Conservation (phyloP, 2,888 invertebrate species). For the Coenonympha arcania region DNA sequence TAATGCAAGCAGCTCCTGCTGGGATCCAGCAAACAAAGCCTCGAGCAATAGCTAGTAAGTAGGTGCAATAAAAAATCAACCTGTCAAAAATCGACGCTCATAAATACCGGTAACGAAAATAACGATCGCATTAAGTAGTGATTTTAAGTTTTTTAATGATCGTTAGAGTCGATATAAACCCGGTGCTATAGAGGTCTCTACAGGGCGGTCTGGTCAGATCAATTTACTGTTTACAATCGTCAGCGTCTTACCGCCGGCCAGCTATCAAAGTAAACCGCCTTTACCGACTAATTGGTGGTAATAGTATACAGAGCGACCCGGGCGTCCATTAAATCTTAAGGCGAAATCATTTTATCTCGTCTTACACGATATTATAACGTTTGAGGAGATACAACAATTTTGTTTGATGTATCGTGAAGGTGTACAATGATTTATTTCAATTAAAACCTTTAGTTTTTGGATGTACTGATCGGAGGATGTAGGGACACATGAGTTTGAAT, state of each 20-base stretch:
- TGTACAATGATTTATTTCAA: background rate
- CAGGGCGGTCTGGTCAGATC: conserved; percentile 58
- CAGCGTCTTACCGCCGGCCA: conserved; percentile 38
- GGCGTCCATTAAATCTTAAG: conserved; percentile 32
- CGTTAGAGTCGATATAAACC: conserved; percentile 17
- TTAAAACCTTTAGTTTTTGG: too few relatives aligned
- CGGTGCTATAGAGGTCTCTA: conserved; percentile 23
- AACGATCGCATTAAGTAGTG: conserved; percentile 2
- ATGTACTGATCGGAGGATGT: too few relatives aligned
- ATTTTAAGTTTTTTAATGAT: conserved; percentile 9
- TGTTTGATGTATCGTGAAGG: conserved; percentile 1
- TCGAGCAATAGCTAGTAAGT: background rate
- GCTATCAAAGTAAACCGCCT: conserved; percentile 61
- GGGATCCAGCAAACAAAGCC: too few relatives aligned
- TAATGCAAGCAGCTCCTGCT: too few relatives aligned
- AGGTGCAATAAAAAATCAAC: background rate
- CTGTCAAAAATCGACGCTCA: background rate
- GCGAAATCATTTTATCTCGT: conserved; percentile 23
- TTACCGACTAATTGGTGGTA: conserved; percentile 64
- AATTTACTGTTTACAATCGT: conserved; percentile 63
- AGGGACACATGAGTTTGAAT: too few relatives aligned
- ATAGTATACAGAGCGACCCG: conserved; percentile 46
- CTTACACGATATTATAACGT: conserved; percentile 14
- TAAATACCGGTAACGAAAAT: background rate
- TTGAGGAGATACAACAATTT: conserved; percentile 3